Percentiles rank a stretch among this genome's conserved stretches.
Evolutionary conservation across 2,888 invertebrate genomes (phyloP).

Genomic region (Caenorhabditis sulstoni): DNA sequence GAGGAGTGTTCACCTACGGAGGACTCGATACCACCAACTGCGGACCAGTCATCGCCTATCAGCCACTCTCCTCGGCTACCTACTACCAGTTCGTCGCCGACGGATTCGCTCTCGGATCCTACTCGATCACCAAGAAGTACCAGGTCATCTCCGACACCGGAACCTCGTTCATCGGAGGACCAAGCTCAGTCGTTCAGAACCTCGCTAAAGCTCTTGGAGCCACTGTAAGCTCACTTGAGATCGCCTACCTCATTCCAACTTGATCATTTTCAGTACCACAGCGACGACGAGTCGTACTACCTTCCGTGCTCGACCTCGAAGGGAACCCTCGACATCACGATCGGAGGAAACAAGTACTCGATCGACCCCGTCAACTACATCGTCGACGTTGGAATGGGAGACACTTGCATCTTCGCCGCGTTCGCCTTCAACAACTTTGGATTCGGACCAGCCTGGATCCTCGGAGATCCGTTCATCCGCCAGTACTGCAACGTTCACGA

Average conservation of each 20-base stretch:
- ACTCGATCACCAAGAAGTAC: conserved; percentile 44
- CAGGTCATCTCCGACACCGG: conserved; percentile 68
- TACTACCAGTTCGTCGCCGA: conserved; percentile 66
- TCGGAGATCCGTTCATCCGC: conserved; percentile 71
- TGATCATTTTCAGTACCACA: conserved; percentile 44
- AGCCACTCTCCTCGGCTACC: conserved; percentile 70
- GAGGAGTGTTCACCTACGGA: conserved; percentile 71
- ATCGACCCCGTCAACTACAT: conserved; percentile 59
- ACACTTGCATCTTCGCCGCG: conserved; percentile 63
- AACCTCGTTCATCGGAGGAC: conserved; percentile 64
- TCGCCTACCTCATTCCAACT: neutral
- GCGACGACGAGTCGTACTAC: conserved; percentile 50
- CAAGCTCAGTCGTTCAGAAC: conserved; percentile 36
- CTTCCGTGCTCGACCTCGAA: conserved; percentile 51
- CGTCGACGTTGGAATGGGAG: conserved; percentile 53
- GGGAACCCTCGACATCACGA: conserved; percentile 50
- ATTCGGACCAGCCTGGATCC: conserved; percentile 68
- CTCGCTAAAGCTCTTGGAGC: conserved; percentile 64
- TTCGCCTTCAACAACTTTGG: conserved; percentile 70
- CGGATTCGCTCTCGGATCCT: conserved; percentile 48
- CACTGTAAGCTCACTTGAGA: conserved; percentile 32
- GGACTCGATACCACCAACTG: conserved; percentile 71
- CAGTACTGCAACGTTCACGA: conserved; percentile 73
- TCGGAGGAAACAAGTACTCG: conserved; percentile 50
- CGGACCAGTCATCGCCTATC: conserved; percentile 67